Evolutionary conservation across 2,888 invertebrate species (phyloP).

Genomic region (Hipparchia sbordonii): DNA sequence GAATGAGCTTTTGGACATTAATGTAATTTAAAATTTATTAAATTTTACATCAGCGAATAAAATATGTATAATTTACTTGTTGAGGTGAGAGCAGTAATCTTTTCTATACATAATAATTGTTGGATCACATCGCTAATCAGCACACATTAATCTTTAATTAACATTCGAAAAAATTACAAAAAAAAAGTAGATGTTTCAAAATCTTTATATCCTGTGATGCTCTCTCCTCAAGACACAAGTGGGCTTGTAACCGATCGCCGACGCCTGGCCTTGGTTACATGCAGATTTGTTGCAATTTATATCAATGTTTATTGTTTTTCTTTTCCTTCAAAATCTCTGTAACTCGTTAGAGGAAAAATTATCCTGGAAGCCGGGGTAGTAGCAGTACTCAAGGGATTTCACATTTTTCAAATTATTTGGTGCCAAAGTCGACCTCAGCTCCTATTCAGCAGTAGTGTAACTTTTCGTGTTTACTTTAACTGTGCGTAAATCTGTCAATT

Average conservation of each 20-base stretch:
- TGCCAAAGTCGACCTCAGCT: conserved; percentile 43
- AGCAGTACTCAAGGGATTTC: conserved; percentile 69
- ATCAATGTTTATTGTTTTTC: conserved; percentile 58
- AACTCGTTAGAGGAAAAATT: conserved; percentile 67
- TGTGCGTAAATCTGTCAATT: too few relatives aligned
- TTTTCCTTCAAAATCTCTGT: conserved; percentile 60
- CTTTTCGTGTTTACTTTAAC: too few relatives aligned
- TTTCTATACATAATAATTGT: conserved; percentile 49
- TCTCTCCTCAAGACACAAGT: conserved; percentile 69
- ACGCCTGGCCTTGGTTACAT: conserved; percentile 73
- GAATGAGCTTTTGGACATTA: conserved; percentile 62
- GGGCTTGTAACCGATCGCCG: conserved; percentile 74
- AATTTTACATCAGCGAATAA: conserved; percentile 53
- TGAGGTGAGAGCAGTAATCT: conserved; percentile 61
- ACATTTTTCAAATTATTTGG: conserved; percentile 53
- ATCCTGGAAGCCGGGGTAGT: conserved; percentile 70
- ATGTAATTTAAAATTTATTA: conserved; percentile 56
- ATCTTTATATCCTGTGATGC: conserved; percentile 51
- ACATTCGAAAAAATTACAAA: conserved; percentile 42
- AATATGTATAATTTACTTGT: conserved; percentile 49
- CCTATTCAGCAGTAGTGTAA: background rate
- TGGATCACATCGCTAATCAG: conserved; percentile 68
- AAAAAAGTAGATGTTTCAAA: conserved; percentile 51
- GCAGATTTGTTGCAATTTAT: conserved; percentile 72
- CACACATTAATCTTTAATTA: conserved; percentile 57